These are phyloP conservation scores for Pammene aurita DNA, from an alignment of 2,888 invertebrate genomes.

Conservation along the genomic window DNA sequence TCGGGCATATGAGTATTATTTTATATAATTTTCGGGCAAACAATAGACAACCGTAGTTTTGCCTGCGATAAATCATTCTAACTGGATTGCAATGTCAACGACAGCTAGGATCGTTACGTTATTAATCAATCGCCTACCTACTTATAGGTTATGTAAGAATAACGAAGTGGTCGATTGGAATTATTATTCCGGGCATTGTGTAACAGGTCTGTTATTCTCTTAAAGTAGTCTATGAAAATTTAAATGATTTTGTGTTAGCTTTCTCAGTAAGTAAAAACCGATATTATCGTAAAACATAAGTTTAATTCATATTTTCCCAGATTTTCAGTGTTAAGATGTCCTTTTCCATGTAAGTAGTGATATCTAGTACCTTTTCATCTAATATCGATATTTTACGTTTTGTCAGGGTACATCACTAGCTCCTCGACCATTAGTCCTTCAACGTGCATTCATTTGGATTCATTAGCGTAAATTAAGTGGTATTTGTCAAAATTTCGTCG, in stretches of 20 bases:
- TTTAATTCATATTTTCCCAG: too few relatives aligned
- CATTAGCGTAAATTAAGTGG: constrained; percentile 82
- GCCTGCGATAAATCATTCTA: background rate
- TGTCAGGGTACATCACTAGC: constrained; percentile 55
- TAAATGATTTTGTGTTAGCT: background rate
- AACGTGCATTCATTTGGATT: constrained; percentile 75
- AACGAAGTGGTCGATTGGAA: background rate
- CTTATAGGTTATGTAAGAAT: background rate
- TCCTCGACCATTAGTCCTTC: constrained; percentile 63
- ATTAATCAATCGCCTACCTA: background rate
- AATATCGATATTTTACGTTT: constrained; percentile 31
- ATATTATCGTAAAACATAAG: too few relatives aligned
- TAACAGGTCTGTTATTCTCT: background rate
- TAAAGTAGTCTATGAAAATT: background rate
- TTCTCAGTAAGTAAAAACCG: too few relatives aligned
- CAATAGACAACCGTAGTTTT: too few relatives aligned
- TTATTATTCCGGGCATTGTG: background rate
- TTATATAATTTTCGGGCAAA: too few relatives aligned
- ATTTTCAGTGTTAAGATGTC: too few relatives aligned
- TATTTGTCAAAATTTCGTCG: constrained; percentile 78
- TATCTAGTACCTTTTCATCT: too few relatives aligned
- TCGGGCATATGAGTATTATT: too few relatives aligned
- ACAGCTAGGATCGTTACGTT: background rate
- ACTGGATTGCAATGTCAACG: background rate
- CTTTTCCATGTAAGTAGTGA: too few relatives aligned